These are phyloP conservation scores for Tanypteryx hageni DNA, from an alignment of 2,888 invertebrate genomes.

Conservation along the genomic window DNA sequence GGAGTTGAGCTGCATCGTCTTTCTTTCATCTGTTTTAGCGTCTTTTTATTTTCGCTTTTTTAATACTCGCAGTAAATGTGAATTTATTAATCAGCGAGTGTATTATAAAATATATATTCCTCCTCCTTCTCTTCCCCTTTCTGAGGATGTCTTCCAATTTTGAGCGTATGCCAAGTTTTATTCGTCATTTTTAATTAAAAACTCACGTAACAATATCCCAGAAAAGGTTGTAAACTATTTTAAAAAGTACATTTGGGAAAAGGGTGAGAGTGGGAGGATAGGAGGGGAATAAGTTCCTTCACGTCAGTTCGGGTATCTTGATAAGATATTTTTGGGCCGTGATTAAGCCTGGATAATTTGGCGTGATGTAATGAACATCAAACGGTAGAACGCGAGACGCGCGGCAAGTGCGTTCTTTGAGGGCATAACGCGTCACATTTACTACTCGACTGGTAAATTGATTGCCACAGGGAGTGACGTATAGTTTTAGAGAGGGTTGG, in stretches of 20 bases:
- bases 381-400: not conserved
- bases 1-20: constrained; percentile 8
- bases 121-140: not conserved
- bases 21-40: constrained; percentile 43
- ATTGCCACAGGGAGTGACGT: constrained; percentile 26
- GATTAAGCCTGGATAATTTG: constrained; percentile 51
- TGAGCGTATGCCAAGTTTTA: not conserved
- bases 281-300: not conserved
- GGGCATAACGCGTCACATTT: constrained; percentile 51
- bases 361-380: constrained; percentile 54
- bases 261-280: not conserved
- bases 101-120: constrained; percentile 7
- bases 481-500: constrained; percentile 35
- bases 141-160: not conserved
- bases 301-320: not conserved
- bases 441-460: constrained; percentile 43
- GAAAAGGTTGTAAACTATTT: constrained; percentile 42
- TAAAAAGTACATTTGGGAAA: constrained; percentile 24
- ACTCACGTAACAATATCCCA: not conserved
- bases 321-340: constrained; percentile 39
- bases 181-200: constrained; percentile 46
- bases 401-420: constrained; percentile 19
- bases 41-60: constrained; percentile 38
- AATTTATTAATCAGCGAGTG: constrained; percentile 45
- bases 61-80: constrained; percentile 34